Evolutionary conservation across 2,113 vertebrate species (phyloP).

Genomic region (Elgaria multicarinata): DNA sequence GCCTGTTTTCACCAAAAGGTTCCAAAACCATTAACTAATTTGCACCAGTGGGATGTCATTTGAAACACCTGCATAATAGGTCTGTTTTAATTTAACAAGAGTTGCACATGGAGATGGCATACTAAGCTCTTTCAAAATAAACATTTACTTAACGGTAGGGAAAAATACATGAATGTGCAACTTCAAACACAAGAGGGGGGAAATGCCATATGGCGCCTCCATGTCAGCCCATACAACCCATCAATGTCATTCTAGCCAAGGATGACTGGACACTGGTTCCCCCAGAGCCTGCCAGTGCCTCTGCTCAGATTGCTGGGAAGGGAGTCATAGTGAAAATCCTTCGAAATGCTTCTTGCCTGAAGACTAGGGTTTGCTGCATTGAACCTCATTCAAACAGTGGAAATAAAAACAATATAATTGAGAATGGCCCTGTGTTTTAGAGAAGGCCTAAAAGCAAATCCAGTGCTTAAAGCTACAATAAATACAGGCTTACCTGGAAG

Average conservation of each 20-base stretch:
- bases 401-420: not conserved
- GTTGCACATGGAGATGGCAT: not conserved
- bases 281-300: not conserved
- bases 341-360: not conserved
- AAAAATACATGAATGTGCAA: not conserved
- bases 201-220: not conserved
- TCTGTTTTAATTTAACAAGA: not conserved
- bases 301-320: not conserved
- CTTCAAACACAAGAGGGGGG: not conserved
- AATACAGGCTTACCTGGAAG: not conserved
- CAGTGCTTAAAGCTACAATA: not conserved
- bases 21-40: not conserved
- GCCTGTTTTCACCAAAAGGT: not conserved
- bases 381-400: not conserved
- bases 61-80: not conserved
- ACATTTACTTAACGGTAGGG: not conserved
- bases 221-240: not conserved
- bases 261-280: not conserved
- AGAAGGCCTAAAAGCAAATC: not conserved
- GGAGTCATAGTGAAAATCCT: rapidly evolving
- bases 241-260: not conserved
- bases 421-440: not conserved
- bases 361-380: not conserved
- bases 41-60: not conserved
- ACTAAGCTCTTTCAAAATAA: not conserved